Evolutionary conservation across 2,113 vertebrate species (phyloP), one percentile per base, ranked within the genome.

Genomic region (Rhodinocichla rosea): DNA sequence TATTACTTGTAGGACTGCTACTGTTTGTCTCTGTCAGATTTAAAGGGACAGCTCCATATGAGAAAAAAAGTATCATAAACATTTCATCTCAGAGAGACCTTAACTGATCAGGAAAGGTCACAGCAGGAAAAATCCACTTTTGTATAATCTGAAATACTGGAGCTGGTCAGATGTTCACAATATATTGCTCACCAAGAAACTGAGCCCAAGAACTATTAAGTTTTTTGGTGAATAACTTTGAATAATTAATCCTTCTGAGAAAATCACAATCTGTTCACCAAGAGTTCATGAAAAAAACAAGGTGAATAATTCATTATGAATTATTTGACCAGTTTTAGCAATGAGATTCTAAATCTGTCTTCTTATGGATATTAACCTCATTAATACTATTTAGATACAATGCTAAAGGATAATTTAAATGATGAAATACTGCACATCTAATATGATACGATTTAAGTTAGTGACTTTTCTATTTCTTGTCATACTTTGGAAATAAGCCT

Each of bases 281-380:
- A 96, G 87, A 94, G 93, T 96, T 96, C 94, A 96, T 92, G 83
- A 90, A 93, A 93, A 97, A 95, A 95, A 92, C 93, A 96, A 97
- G 96, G 94, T 97, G 94, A 96, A 96, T 97, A 96, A 97, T 96
- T 96, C 96, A 96, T 96, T 92, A 96, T 92, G 85, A 97, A 96
- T 97, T 97, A 95, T 96, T 95, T 97, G 95, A 97, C 90, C 95
- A 71, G 93, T 96, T 96, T 96, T 96, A 96, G 93, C 76, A 95
- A 96, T 96, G 94, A 96, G 93, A 92, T 90, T 95, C 88, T 96
- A 95, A 96, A 96, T 96, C 94, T 96, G 94, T 88, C 92, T 95
- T 97, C 55, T 87, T 94, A 90, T 81, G 89, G 90, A 83, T 96
- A 93, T 92, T 92, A 94, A 91, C 68, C 76, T 96, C 88, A 91